A percentile compares a stretch with the other conserved stretches of the same genome.
Conservation (phyloP, 2,888 invertebrate genomes). For the Acrobeloides nanus region DNA sequence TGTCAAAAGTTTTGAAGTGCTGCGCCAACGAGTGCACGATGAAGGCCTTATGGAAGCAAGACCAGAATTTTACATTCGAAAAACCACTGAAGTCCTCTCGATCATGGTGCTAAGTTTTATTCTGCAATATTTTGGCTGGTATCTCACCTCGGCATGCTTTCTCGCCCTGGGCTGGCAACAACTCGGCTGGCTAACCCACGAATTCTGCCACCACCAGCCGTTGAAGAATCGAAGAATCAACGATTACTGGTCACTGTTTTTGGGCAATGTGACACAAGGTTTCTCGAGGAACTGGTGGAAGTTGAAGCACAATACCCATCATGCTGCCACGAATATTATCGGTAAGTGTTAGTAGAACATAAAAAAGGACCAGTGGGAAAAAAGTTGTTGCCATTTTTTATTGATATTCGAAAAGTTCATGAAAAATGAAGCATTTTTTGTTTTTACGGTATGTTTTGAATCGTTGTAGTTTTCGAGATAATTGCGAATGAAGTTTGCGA, state of each 20-base stretch:
- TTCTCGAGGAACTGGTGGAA: slow-evolving; percentile 53
- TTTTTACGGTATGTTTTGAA: no score
- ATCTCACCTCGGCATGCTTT: slow-evolving; percentile 36
- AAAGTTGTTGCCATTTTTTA: no score
- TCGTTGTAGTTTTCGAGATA: no score
- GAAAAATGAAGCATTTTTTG: no score
- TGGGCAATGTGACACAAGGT: slow-evolving; percentile 45
- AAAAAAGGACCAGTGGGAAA: background rate
- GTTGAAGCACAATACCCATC: slow-evolving; percentile 52
- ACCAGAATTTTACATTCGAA: slow-evolving; percentile 31
- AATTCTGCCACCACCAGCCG: slow-evolving; percentile 50
- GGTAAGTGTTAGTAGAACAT: slow-evolving; percentile 14
- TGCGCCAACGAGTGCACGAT: slow-evolving; percentile 34
- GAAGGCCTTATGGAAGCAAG: slow-evolving; percentile 41
- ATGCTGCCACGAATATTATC: slow-evolving; percentile 50
- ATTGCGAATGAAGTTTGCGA: no score
- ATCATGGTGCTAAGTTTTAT: slow-evolving; percentile 36
- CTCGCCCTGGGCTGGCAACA: slow-evolving; percentile 50
- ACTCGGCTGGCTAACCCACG: slow-evolving; percentile 43
- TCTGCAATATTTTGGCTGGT: slow-evolving; percentile 43
- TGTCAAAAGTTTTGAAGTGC: slow-evolving; percentile 39
- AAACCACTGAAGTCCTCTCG: slow-evolving; percentile 26
- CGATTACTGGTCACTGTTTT: slow-evolving; percentile 34
- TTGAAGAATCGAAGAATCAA: slow-evolving; percentile 33
- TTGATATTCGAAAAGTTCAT: no score